Evolutionary conservation across 2,888 invertebrate genomes (phyloP), one percentile per base, ranked within the genome.

Genomic region (Yponomeuta malinellus): DNA sequence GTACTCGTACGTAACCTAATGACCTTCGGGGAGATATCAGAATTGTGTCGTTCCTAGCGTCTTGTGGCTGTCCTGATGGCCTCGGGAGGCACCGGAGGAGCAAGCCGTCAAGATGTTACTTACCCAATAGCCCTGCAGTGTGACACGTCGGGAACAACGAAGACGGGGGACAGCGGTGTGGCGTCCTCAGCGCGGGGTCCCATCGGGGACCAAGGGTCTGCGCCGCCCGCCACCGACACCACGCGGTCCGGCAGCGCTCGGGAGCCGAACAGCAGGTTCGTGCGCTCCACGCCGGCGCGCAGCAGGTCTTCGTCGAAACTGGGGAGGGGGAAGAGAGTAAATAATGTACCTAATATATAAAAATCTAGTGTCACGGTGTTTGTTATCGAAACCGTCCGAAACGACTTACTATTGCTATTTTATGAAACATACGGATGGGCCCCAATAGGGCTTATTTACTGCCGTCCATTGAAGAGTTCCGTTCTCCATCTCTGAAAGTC

Each of bases 221-320:
- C 82, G 0, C 79, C 80, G 0, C 87, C 88, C 2, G 78, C 80
- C 2, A 85, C 88, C 0, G 88, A 83, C 10, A 89, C 80, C 77
- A 87, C 87, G 72, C 74, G 71, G 77, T 90, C 89, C 0, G 90
- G 90, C 6, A 87, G 72, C 63, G 77, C 77, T 0, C 75, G 73
- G 0, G 88, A 89, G 0, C 78, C 89, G 77, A 87, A 90, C 52
- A 90, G 73, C 0, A 85, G 75, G 79, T 94, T 93, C 0, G 93
- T 93, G 10, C 93, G 83, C 8, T 76, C 77, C 9, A 93, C 83
- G 31, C 93, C 90, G 0, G 75, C 74, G 0, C 85, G 80, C 4
- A 93, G 77, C n/a, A 81, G 74, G 0, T 63, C 15, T 15, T 82
- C 81, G 74, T 83, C 77, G 75, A 89, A 85, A 31, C 90, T 90